A percentile compares a stretch with the other conserved stretches of the same genome.
These are phyloP conservation scores for Globia sparganii DNA, from an alignment of 2,888 invertebrate genomes.

Conservation along the genomic window DNA sequence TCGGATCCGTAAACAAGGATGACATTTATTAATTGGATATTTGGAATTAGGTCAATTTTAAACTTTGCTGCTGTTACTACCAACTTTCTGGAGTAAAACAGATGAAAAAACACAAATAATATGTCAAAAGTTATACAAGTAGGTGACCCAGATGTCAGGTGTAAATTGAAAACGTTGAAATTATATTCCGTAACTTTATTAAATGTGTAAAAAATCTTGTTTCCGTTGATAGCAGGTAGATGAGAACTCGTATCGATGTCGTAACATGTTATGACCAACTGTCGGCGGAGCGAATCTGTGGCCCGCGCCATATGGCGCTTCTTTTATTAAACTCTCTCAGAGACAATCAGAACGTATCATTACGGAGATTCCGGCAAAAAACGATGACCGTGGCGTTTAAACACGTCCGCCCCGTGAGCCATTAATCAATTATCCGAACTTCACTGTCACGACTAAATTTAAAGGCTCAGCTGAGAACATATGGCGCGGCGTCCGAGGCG, in stretches of 20 bases:
- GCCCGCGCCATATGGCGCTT: constrained; percentile 84
- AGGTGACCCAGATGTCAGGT: constrained; percentile 61
- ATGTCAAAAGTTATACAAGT: constrained; percentile 54
- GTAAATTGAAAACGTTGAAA: constrained; percentile 42
- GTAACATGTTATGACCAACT: constrained; percentile 73
- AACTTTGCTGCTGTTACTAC: constrained; percentile 45
- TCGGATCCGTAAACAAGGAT: constrained; percentile 43
- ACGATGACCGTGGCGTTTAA: constrained; percentile 84
- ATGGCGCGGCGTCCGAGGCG: constrained; percentile 82
- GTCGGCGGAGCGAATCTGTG: constrained; percentile 82
- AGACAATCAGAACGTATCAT: constrained; percentile 89
- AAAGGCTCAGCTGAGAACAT: constrained; percentile 83
- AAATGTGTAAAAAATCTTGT: constrained; percentile 51
- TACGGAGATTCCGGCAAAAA: constrained; percentile 86
- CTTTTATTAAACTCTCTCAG: constrained; percentile 78
- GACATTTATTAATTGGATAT: constrained; percentile 52
- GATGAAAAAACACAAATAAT: constrained; percentile 60
- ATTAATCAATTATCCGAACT: constrained; percentile 89
- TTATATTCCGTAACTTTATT: constrained; percentile 33
- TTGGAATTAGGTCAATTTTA: constrained; percentile 52
- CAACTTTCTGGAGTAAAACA: constrained; percentile 43
- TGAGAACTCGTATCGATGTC: constrained; percentile 53
- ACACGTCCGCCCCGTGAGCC: constrained; percentile 86
- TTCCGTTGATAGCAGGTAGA: constrained; percentile 63
- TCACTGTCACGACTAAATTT: constrained; percentile 86